Evolutionary conservation across 2,888 invertebrate genomes (phyloP), one percentile per base, ranked within the genome.

Genomic region (Hermodice carunculata): DNA sequence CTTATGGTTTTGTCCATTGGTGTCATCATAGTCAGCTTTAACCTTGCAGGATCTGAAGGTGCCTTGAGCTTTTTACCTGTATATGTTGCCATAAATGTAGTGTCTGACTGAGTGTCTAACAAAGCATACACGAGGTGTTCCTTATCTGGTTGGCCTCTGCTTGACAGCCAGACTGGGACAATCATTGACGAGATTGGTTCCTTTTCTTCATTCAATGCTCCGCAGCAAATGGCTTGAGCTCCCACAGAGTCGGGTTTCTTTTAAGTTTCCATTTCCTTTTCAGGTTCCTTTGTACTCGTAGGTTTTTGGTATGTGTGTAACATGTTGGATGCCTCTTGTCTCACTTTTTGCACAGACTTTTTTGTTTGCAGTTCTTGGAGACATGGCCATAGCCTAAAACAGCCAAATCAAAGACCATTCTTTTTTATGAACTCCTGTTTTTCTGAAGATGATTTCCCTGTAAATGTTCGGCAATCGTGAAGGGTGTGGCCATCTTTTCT

Each of bases 101-200:
- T 69, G 51, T 76, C 72, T 17, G 63, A 61, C 32, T 71, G 69
- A 14, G 71, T 64, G 56, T 76, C 76, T 1, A 76, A 40, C 19
- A 76, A 31, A 1, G 71, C 73, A 64, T 76, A 76, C 1, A 74
- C 65, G 2, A 74, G 32, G 11, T n/a, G 24, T 61, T 74, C 75
- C 28, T 31, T 40, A 5, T 62, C 44, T 29, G 70, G 73, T 17
- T 56, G 44, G 5, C 52, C 37, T 3, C 34, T 19, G 48, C 49
- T 57, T 4, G 68, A 67, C 5, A 74, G 24, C 51, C 61, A 71
- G 3, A 73, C 73, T 17, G 73, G 73, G 0, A 76, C 54, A 51
- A 76, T 66, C 64, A 64, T 59, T n/a, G 67, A 64, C 2, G 56
- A 29, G 19, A n/a, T 56, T n/a, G 6, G 11, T 32, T 19, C 11